phyloP scores from a whole-genome alignment of 2,113 vertebrate species.

The Diphyllodes magnificus region DNA sequence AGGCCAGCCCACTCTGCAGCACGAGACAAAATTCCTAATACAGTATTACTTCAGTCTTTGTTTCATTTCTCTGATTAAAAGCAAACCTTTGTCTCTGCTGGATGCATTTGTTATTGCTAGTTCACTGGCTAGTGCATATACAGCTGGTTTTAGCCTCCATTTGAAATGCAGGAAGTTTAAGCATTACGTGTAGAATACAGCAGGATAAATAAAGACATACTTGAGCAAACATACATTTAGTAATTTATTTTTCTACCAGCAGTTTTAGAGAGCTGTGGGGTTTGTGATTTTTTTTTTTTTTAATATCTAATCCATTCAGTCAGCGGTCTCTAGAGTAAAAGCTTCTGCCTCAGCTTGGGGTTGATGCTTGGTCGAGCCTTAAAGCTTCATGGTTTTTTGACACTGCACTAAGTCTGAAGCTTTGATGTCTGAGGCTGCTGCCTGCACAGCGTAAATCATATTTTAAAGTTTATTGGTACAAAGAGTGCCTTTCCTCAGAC shows the following conservation, averaged over 20 bases:
- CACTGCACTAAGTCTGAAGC: conserved; percentile 51
- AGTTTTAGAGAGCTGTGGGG: not conserved
- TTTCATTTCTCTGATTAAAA: not conserved
- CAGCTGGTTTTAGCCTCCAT: not conserved
- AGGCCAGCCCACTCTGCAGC: not conserved
- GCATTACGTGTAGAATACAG: not conserved
- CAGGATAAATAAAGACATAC: conserved; percentile 40
- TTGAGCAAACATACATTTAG: conserved; percentile 32
- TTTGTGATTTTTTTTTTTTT: not conserved
- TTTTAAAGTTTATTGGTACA: conserved; percentile 53
- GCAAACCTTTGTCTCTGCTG: not conserved
- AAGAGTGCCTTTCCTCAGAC: conserved; percentile 11
- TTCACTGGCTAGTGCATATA: not conserved
- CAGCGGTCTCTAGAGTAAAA: conserved; percentile 55
- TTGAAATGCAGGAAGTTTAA: conserved; percentile 13
- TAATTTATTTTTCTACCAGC: conserved; percentile 48
- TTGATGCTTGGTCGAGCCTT: conserved; percentile 59
- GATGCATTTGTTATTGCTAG: not conserved
- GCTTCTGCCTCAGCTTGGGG: conserved; percentile 53
- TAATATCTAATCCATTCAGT: conserved; percentile 50
- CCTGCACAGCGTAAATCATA: conserved; percentile 55
- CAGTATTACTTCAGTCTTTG: not conserved
- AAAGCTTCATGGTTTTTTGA: conserved; percentile 67
- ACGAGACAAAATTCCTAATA: not conserved
- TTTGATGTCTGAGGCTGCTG: conserved; percentile 66